phyloP scores from a whole-genome alignment of 2,888 invertebrate species.

The Nomada lathburiana region DNA sequence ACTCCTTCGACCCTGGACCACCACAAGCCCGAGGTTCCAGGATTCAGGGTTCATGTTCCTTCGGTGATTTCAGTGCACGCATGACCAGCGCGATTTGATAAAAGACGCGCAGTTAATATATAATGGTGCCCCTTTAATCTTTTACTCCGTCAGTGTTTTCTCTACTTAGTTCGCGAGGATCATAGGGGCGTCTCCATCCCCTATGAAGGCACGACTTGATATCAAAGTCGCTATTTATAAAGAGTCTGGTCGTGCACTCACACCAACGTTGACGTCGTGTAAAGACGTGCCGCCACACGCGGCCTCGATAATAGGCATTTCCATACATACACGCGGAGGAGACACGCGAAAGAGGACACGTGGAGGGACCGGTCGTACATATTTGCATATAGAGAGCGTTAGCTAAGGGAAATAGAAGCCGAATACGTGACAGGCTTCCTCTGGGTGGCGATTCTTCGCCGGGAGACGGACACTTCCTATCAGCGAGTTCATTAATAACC shows the following conservation, averaged over 20 bases:
- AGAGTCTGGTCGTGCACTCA: conserved; percentile 65
- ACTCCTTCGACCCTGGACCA: too few relatives aligned
- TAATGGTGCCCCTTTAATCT: conserved; percentile 81
- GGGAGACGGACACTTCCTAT: conserved; percentile 82
- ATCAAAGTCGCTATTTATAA: conserved; percentile 83
- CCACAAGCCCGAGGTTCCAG: not conserved
- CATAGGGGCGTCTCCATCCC: conserved; percentile 74
- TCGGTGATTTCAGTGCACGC: conserved; percentile 56
- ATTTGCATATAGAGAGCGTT: conserved; percentile 84
- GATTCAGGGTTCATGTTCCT: conserved; percentile 6
- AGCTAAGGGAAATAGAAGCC: conserved; percentile 84
- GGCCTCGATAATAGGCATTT: conserved; percentile 68
- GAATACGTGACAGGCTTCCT: conserved; percentile 82
- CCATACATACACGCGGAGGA: conserved; percentile 58
- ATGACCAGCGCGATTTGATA: conserved; percentile 59
- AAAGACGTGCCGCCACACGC: conserved; percentile 48
- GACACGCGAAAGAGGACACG: conserved; percentile 69
- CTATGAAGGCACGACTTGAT: conserved; percentile 78
- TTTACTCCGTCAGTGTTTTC: conserved; percentile 71
- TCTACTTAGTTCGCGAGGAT: conserved; percentile 63
- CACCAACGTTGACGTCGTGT: conserved; percentile 30
- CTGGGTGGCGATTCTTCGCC: conserved; percentile 80
- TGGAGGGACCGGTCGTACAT: conserved; percentile 74
- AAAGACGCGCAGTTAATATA: conserved; percentile 68
- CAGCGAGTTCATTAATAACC: conserved; percentile 82